These are phyloP conservation scores for Enteromius fasciolatus DNA, from an alignment of 2,797 vertebrate genomes.

Conservation along the genomic window DNA sequence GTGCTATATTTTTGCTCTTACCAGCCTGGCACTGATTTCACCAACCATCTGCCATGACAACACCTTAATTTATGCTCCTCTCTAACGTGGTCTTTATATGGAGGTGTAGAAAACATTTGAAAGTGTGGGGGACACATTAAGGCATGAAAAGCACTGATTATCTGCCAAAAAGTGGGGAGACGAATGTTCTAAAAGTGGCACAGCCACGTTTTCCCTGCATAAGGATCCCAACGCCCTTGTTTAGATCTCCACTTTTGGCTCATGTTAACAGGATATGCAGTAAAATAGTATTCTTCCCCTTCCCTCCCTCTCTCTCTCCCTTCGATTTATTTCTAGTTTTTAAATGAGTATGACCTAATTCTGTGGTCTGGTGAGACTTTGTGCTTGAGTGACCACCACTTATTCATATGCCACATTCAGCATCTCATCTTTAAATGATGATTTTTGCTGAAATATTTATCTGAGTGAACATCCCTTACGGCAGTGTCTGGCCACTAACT, in stretches of 20 bases:
- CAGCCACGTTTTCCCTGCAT: neutral
- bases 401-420: constrained; percentile 72
- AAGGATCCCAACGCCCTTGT: neutral
- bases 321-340: constrained; percentile 27
- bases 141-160: constrained; percentile 16
- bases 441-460: constrained; percentile 76
- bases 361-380: constrained; percentile 44
- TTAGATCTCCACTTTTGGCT: constrained; percentile 24
- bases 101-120: neutral
- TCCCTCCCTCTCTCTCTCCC: constrained; percentile 53
- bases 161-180: neutral
- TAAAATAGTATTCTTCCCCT: constrained; percentile 42
- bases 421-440: constrained; percentile 79
- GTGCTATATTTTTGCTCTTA: constrained; percentile 52
- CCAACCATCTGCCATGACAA: constrained; percentile 43
- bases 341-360: constrained; percentile 54
- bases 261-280: constrained; percentile 62
- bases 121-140: constrained; percentile 20
- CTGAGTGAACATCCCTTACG: constrained; percentile 63
- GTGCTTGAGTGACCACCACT: constrained; percentile 53
- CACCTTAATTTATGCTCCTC: constrained; percentile 37
- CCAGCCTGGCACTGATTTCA: constrained; percentile 39
- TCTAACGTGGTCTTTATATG: constrained; percentile 8
- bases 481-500: constrained; percentile 68
- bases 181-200: constrained; percentile 4